A percentile compares a stretch with the other conserved stretches of the same genome.
These are phyloP conservation scores for Druceiella hillmani DNA, from an alignment of 2,888 invertebrate genomes.

Conservation along the genomic window DNA sequence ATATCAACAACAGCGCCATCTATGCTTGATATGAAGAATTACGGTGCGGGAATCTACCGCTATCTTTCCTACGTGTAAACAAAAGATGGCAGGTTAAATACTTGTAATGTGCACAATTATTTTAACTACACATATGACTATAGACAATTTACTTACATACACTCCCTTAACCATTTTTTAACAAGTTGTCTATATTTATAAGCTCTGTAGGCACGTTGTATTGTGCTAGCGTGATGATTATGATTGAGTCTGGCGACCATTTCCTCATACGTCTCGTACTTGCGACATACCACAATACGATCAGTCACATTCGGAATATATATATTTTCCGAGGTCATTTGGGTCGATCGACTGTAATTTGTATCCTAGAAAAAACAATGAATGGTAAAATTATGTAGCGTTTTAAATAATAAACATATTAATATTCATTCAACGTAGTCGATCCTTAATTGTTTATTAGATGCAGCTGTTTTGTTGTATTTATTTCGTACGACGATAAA, in stretches of 20 bases:
- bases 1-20: too few relatives aligned
- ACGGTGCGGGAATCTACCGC: too few relatives aligned
- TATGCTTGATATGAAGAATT: too few relatives aligned
- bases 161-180: constrained; percentile 35
- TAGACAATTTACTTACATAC: constrained; percentile 32
- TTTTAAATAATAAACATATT: too few relatives aligned
- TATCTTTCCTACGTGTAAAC: too few relatives aligned
- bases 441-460: too few relatives aligned
- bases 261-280: constrained; percentile 62
- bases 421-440: too few relatives aligned
- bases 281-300: constrained; percentile 52
- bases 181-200: constrained; percentile 48
- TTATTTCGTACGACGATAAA: too few relatives aligned
- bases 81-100: too few relatives aligned
- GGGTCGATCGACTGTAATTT: constrained; percentile 52
- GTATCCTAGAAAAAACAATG: constrained; percentile 40
- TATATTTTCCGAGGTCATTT: constrained; percentile 52
- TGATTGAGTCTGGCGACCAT: constrained; percentile 52
- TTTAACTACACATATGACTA: too few relatives aligned
- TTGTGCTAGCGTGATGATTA: constrained; percentile 51
- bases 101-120: too few relatives aligned
- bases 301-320: constrained; percentile 61
- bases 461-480: too few relatives aligned
- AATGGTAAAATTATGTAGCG: background rate
- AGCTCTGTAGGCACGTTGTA: constrained; percentile 61